Evolutionary conservation across 2,797 vertebrate genomes (phyloP).

Genomic region (Euphonia xanthogaster): DNA sequence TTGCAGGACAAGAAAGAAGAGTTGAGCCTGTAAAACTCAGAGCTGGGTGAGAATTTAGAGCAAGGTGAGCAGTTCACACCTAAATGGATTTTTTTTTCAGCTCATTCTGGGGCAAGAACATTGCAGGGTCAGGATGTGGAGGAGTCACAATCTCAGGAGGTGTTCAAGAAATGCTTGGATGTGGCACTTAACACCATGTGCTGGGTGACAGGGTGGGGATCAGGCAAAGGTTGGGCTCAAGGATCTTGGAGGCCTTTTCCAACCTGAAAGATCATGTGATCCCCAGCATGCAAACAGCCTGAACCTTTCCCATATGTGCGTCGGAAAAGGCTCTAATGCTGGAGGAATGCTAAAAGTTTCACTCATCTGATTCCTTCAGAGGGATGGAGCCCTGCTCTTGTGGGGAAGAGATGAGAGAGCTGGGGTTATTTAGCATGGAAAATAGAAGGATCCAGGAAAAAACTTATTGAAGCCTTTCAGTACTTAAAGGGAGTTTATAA

Average conservation of each 20-base stretch:
- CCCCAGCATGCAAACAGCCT: neutral
- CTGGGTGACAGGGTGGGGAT: neutral
- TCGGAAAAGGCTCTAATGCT: neutral
- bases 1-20: neutral
- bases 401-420: neutral
- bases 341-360: neutral
- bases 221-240: accelerated
- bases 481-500: neutral
- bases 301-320: neutral
- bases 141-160: neutral
- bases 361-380: neutral
- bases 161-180: neutral
- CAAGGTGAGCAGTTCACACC: neutral
- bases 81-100: accelerated
- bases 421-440: neutral
- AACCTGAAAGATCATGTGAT: neutral
- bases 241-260: neutral
- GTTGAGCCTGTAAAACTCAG: neutral
- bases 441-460: neutral
- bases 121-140: neutral
- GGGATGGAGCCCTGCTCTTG: accelerated
- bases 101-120: neutral
- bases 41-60: neutral
- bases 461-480: neutral
- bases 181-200: neutral